Evolutionary conservation across 2,797 vertebrate genomes (phyloP).

Genomic region (Chrysocyon brachyurus): DNA sequence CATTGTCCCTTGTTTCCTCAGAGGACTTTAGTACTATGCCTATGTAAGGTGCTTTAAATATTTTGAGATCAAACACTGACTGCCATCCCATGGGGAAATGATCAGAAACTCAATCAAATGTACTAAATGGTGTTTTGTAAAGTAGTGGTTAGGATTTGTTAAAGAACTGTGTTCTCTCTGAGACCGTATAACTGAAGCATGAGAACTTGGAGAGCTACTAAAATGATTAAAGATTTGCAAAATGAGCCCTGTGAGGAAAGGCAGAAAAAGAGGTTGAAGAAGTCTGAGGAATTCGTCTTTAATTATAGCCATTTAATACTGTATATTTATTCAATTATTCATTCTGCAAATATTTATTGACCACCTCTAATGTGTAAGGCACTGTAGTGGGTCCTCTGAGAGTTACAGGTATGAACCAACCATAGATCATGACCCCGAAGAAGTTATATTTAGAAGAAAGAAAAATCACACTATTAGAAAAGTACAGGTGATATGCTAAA

Average conservation of each 20-base stretch:
- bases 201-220: constrained; percentile 62
- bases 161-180: constrained; percentile 33
- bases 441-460: background rate
- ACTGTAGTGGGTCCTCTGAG: background rate
- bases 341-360: constrained; percentile 54
- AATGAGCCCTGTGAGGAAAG: constrained; percentile 38
- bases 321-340: background rate
- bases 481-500: background rate
- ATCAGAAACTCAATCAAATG: constrained; percentile 14
- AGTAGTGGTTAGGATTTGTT: background rate
- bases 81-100: background rate
- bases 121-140: constrained; percentile 56
- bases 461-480: background rate
- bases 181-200: constrained; percentile 30
- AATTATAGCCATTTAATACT: constrained; percentile 39
- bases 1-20: background rate
- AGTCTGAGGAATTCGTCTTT: constrained; percentile 25
- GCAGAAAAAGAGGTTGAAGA: constrained; percentile 10
- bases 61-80: constrained; percentile 53
- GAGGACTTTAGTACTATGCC: constrained; percentile 26
- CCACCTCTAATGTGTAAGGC: background rate
- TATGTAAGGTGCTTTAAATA: background rate
- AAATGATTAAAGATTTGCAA: constrained; percentile 56
- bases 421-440: constrained; percentile 24
- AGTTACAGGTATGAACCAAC: background rate